These are phyloP conservation scores for Oncopeltus fasciatus DNA, from an alignment of 1,140 invertebrate species.

Conservation along the genomic window DNA sequence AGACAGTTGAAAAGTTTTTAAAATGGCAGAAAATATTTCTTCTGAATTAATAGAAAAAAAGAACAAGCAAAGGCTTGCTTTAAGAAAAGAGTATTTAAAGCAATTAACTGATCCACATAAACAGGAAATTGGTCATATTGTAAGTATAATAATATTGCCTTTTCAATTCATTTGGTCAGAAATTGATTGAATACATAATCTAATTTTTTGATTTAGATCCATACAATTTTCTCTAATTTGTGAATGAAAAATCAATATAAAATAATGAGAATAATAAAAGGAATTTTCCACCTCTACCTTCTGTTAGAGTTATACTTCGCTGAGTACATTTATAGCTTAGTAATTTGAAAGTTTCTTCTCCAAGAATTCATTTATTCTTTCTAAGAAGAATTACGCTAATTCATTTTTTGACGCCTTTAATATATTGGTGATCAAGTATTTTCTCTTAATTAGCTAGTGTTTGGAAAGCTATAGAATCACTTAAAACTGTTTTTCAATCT, in stretches of 20 bases:
- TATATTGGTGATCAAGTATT: too few relatives aligned
- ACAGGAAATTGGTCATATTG: background rate
- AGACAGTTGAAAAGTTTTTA: too few relatives aligned
- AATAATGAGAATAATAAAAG: background rate
- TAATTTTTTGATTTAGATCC: background rate
- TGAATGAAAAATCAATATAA: background rate
- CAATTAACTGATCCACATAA: slow-evolving; percentile 11
- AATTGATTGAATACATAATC: background rate
- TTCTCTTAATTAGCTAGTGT: too few relatives aligned
- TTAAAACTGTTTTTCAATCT: too few relatives aligned
- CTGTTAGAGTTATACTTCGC: too few relatives aligned
- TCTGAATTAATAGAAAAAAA: slow-evolving; percentile 10
- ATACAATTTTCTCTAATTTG: background rate
- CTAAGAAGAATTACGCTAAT: too few relatives aligned
- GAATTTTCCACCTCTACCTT: background rate
- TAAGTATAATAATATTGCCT: slow-evolving; percentile 5
- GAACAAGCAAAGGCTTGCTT: slow-evolving; percentile 1
- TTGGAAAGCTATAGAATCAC: too few relatives aligned
- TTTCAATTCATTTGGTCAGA: background rate
- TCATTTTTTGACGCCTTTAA: too few relatives aligned
- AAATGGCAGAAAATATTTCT: background rate
- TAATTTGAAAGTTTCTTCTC: too few relatives aligned
- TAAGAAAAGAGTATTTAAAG: slow-evolving; percentile 13
- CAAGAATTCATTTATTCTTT: too few relatives aligned
- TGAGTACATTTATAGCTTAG: too few relatives aligned